Evolutionary conservation across 2,888 invertebrate genomes (phyloP).

Genomic region (Parnassius mnemosyne): DNA sequence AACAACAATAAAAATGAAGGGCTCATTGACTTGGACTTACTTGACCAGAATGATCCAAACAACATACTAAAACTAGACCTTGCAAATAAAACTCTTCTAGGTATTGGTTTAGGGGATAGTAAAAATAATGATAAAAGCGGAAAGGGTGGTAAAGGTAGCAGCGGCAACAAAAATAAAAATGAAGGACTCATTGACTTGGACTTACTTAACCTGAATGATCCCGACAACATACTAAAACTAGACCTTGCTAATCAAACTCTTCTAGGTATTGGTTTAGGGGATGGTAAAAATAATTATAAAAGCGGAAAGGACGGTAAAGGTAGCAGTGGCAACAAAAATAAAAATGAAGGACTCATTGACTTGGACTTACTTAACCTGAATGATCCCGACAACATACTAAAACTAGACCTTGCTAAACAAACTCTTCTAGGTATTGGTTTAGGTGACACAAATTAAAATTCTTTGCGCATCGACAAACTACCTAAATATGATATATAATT

Average conservation of each 20-base stretch:
- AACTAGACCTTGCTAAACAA: slow-evolving; percentile 30
- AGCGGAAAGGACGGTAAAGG: slow-evolving; percentile 20
- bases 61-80: slow-evolving; percentile 32
- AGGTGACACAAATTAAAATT: slow-evolving; percentile 21
- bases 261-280: slow-evolving; percentile 28
- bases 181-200: slow-evolving; percentile 31
- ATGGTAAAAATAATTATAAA: background rate
- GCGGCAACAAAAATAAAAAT: slow-evolving; percentile 7
- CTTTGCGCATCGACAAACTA: no score
- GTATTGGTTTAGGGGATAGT: slow-evolving; percentile 22
- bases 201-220: slow-evolving; percentile 30
- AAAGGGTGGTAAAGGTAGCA: slow-evolving; percentile 20
- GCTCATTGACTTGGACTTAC: slow-evolving; percentile 30
- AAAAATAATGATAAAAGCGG: slow-evolving; percentile 3
- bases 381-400: slow-evolving; percentile 30
- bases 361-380: slow-evolving; percentile 30
- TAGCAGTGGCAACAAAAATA: slow-evolving; percentile 9
- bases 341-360: slow-evolving; percentile 28
- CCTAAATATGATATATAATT: no score
- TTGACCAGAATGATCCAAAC: slow-evolving; percentile 29
- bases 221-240: slow-evolving; percentile 30
- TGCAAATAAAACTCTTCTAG: slow-evolving; percentile 29
- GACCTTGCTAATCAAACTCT: slow-evolving; percentile 29
- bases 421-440: slow-evolving; percentile 29
- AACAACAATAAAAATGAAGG: slow-evolving; percentile 21